Evolutionary conservation across 2,888 invertebrate species (phyloP).

Genomic region (Drosophila greeni): DNA sequence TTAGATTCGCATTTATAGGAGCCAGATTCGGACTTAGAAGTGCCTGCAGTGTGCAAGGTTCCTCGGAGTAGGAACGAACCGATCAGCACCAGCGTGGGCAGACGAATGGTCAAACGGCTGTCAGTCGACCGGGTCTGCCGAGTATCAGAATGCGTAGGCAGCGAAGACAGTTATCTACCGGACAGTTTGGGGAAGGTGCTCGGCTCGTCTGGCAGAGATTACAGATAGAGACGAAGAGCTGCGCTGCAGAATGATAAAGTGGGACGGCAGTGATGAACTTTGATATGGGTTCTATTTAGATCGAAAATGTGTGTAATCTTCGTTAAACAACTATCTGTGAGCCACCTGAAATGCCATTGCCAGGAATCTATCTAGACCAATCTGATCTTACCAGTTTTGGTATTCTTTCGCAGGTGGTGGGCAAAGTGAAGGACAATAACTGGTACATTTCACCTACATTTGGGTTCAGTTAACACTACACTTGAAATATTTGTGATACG

Average conservation of each 20-base stretch:
- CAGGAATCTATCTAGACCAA: slow-evolving; percentile 6
- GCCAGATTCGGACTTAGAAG: background rate
- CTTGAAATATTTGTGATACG: background rate
- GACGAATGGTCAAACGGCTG: slow-evolving; percentile 33
- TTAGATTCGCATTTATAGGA: slow-evolving; percentile 18
- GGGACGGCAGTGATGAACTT: slow-evolving; percentile 5
- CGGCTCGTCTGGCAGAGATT: slow-evolving; percentile 20
- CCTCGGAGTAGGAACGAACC: slow-evolving; percentile 16
- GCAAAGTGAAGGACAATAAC: slow-evolving; percentile 79
- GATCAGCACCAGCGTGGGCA: slow-evolving; percentile 27
- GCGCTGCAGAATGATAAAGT: slow-evolving; percentile 21
- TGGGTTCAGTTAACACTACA: background rate
- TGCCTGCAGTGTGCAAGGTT: slow-evolving; percentile 19
- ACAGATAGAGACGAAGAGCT: slow-evolving; percentile 15
- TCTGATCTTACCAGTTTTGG: slow-evolving; percentile 1
- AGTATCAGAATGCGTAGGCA: slow-evolving; percentile 31
- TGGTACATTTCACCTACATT: background rate
- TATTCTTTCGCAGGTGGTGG: slow-evolving; percentile 63
- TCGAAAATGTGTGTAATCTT: slow-evolving; percentile 26
- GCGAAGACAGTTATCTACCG: slow-evolving; percentile 29
- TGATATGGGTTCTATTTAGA: slow-evolving; percentile 1
- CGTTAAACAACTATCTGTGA: slow-evolving; percentile 21
- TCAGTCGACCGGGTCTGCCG: slow-evolving; percentile 9
- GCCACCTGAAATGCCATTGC: slow-evolving; percentile 9
- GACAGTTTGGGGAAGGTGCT: slow-evolving; percentile 26